Evolutionary conservation across 1,140 invertebrate species (phyloP).

Genomic region (Rhynchophorus ferrugineus): DNA sequence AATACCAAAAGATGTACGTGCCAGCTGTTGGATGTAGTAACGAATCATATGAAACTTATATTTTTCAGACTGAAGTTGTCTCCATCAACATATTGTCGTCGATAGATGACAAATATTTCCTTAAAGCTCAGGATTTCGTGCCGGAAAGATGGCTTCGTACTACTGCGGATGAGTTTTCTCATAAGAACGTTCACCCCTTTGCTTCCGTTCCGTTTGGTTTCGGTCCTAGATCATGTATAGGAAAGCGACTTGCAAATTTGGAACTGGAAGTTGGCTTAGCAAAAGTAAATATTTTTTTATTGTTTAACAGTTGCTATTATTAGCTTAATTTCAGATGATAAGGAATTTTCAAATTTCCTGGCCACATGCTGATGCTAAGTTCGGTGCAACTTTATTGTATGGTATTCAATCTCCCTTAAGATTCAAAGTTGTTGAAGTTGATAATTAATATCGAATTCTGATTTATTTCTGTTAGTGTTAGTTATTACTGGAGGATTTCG

Average conservation of each 20-base stretch:
- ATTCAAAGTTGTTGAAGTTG: constrained; percentile 18
- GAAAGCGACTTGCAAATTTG: constrained; percentile 62
- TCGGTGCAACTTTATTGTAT: constrained; percentile 18
- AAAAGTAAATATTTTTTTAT: constrained; percentile 34
- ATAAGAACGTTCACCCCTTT: constrained; percentile 32
- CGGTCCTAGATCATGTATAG: constrained; percentile 43
- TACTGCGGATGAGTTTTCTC: constrained; percentile 20
- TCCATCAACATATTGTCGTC: constrained; percentile 15
- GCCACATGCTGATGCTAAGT: constrained; percentile 26
- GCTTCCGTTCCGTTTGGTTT: constrained; percentile 33
- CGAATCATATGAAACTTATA: no score
- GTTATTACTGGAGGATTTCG: no score
- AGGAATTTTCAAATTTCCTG: constrained; percentile 50
- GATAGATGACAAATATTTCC: constrained; percentile 24
- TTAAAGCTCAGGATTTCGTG: constrained; percentile 26
- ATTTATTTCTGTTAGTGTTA: background rate
- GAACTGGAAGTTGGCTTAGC: constrained; percentile 57
- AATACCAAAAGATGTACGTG: constrained; percentile 53
- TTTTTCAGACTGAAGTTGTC: constrained; percentile 25
- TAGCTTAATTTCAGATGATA: constrained; percentile 31
- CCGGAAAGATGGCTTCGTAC: constrained; percentile 33
- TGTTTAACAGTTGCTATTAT: background rate
- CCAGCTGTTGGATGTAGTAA: no score
- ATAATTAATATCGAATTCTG: constrained; percentile 7
- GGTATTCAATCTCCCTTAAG: constrained; percentile 25